These are phyloP conservation scores for Noctilio leporinus DNA, from an alignment of 2,113 vertebrate genomes.

Conservation along the genomic window DNA sequence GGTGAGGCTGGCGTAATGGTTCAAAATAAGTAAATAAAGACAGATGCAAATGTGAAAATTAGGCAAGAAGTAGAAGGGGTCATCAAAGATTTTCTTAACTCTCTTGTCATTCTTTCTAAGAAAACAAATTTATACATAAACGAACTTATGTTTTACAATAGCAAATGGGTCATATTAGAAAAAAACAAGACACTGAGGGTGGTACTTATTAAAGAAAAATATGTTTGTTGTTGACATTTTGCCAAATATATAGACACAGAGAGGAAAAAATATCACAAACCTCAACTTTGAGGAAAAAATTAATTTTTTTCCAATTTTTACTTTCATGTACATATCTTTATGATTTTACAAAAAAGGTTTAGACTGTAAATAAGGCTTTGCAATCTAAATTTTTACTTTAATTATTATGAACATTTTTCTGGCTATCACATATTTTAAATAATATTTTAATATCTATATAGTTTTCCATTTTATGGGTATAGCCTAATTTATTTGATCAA, in stretches of 20 bases:
- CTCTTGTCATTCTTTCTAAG: neutral
- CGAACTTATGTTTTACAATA: neutral
- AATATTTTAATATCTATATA: neutral
- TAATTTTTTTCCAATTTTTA: neutral
- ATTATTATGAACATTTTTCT: neutral
- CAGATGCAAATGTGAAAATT: neutral
- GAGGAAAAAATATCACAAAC: neutral
- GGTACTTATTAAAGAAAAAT: neutral
- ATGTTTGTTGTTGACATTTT: neutral
- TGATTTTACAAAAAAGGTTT: neutral
- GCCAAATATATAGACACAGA: neutral
- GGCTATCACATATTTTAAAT: neutral
- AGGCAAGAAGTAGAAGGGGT: neutral
- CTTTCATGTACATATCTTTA: neutral
- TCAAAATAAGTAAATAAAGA: neutral
- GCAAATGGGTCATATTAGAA: neutral
- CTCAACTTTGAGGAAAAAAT: neutral
- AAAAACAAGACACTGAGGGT: neutral
- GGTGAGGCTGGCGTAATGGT: neutral
- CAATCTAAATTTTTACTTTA: neutral
- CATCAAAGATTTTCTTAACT: neutral
- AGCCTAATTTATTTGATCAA: neutral
- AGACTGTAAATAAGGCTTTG: neutral
- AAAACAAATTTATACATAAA: neutral
- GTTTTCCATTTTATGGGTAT: neutral